Evolutionary conservation across 37 sponge, comb jelly and placozoan genomes (phyloP), one percentile per base, ranked within the genome.

Genomic region (Aplysina aerophoba): DNA sequence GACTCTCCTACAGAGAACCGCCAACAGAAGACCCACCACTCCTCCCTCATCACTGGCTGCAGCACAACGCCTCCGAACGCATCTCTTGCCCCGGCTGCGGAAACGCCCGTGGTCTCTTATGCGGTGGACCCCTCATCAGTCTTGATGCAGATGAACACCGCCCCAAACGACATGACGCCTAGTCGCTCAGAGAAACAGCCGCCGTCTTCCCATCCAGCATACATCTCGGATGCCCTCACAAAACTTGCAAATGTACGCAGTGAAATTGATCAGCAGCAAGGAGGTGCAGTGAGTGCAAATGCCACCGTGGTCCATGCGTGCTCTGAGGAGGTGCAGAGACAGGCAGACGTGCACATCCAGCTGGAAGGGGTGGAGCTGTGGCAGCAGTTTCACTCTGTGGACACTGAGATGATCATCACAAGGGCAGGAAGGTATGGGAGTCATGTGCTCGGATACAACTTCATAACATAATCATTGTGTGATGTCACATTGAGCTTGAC

Each of bases 331-430:
- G n/a, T n/a, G n/a, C n/a, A n/a, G n/a, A n/a, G n/a, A n/a, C n/a
- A 13, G 64, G 64, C 2, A 16, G 85, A 65, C 28, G 67, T 90
- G 8, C 77, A 80, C 4, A 78, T 87, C 4, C 88, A 53, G n/a
- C 63, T 97, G 60, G 93, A 97, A 36, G 83, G 85, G 12, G 83
- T 40, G 0, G 92, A 93, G 4, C 83, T 97, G 71, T 97, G 97
- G 97, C 61, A 55, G 11, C 83, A 90, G 75, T 97, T 97, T 69
- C 80, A 85, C 58, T 50, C 81, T 0, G 89, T 86, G 17, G 91
- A 85, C 34, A 95, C 93, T 0, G 97, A 97, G 73, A 97, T 97
- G 97, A 93, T 97, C 81, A 97, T 97, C 74, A 97, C 97, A 4
- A 92, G 87, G 50, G 78, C 90, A 19, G 95, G 95, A 83, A 91